Conservation (phyloP, 2,113 vertebrate genomes). For the Podiceps cristatus region DNA sequence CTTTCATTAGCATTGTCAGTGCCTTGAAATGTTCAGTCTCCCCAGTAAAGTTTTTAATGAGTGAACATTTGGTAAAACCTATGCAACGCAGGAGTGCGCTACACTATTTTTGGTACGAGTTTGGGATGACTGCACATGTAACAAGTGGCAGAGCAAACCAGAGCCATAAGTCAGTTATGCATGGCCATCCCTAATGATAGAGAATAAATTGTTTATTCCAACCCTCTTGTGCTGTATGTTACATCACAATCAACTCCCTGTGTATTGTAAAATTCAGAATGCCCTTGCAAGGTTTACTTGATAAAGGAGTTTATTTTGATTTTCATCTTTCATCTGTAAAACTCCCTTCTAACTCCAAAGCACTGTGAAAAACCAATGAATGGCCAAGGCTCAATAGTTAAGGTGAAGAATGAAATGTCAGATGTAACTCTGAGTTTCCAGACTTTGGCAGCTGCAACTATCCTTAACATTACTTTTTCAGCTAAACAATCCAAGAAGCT, state of each 20-base stretch:
- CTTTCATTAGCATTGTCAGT: neutral
- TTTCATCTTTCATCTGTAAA: conserved; percentile 72
- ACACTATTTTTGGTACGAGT: neutral
- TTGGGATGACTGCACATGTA: conserved; percentile 19
- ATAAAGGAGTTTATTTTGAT: conserved; percentile 68
- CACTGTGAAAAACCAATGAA: conserved; percentile 58
- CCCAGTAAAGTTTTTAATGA: conserved; percentile 5
- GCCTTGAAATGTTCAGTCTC: neutral
- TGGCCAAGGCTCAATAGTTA: conserved; percentile 65
- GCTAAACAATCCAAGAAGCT: neutral
- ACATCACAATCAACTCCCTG: conserved; percentile 47
- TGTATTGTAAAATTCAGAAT: conserved; percentile 47
- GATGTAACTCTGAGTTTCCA: conserved; percentile 45
- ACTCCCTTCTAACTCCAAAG: conserved; percentile 61
- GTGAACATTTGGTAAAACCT: neutral
- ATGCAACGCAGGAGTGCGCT: neutral
- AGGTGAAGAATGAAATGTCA: conserved; percentile 62
- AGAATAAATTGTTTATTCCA: conserved; percentile 66
- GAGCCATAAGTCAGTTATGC: conserved; percentile 25
- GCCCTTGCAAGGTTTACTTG: conserved; percentile 58
- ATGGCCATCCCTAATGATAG: conserved; percentile 36
- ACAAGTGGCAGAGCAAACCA: conserved; percentile 38
- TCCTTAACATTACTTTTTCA: conserved; percentile 43
- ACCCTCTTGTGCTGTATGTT: conserved; percentile 39
- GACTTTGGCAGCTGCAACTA: conserved; percentile 48